Evolutionary conservation across 2,888 invertebrate species (phyloP), one percentile per base, ranked within the genome.

Genomic region (Caenorhabditis afra): DNA sequence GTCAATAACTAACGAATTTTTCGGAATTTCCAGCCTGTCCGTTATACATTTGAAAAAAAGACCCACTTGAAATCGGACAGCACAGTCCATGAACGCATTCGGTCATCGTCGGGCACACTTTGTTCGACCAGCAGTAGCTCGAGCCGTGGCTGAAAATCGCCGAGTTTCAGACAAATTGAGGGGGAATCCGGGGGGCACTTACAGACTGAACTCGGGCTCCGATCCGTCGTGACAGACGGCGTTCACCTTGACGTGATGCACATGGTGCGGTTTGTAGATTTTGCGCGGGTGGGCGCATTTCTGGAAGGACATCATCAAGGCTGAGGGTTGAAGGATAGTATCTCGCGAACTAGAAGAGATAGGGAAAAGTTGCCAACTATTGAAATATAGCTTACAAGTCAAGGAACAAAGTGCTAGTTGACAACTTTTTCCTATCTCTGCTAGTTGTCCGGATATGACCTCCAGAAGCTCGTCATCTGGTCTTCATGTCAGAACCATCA

Each of bases 101-200:
- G 0, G 88, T 87, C 18, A 74, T 80, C 4, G 76, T 55, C 11
- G 90, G 89, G 71, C 90, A 90, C 8, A 90, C 88, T 12, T 82
- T 73, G 70, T 90, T 86, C 20, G 85, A 82, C 88, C 90, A 90
- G 73, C 90, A 90, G 58, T 90, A 90, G 4, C 85, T 85, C 23
- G 86, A 85, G 20, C 90, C 90, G 62, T 90, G 89, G 10, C 87
- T 87, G 77, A 79, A 39, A 49, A 53, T 45, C 1, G 16, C 29
- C 14, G 23, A n/a, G n/a, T n/a, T 37, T 66, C 16, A 11, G 18
- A 52, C 11, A 22, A 20, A 20, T n/a, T n/a, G n/a, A n/a, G n/a
- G n/a, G n/a, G n/a, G n/a, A n/a, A n/a, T n/a, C n/a, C n/a, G n/a
- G n/a, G n/a, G n/a, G n/a, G n/a, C n/a, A 64, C 87, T 76, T 45